phyloP scores from a whole-genome alignment of 2,888 invertebrate genomes.

The Himalopsyche japonica region DNA sequence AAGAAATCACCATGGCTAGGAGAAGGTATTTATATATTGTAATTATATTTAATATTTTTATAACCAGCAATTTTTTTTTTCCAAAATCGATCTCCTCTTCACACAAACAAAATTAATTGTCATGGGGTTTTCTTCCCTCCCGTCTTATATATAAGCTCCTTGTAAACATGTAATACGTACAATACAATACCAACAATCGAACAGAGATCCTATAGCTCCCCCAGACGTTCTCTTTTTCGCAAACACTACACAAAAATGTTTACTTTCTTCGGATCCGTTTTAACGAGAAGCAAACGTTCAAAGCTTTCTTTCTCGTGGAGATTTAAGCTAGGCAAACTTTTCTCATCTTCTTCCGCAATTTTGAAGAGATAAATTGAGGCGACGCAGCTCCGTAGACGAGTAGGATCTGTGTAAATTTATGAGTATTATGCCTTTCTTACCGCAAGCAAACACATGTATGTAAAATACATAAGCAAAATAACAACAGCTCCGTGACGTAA shows the following conservation, averaged over 20 bases:
- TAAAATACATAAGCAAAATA: too few species aligned
- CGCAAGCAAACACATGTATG: too few species aligned
- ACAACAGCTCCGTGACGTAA: too few species aligned
- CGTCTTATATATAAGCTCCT: not conserved
- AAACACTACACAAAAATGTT: constrained; percentile 1
- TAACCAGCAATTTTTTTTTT: too few species aligned
- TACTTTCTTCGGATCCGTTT: not conserved
- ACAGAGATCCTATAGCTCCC: not conserved
- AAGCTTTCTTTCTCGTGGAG: not conserved
- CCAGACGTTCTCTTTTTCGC: not conserved
- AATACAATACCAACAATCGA: constrained; percentile 1
- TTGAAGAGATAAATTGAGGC: not conserved
- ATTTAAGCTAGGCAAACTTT: not conserved
- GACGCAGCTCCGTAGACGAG: not conserved
- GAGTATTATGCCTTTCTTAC: too few species aligned
- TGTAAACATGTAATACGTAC: not conserved
- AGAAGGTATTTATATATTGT: not conserved
- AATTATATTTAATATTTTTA: too few species aligned
- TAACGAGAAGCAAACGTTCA: constrained; percentile 1
- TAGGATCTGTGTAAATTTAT: too few species aligned
- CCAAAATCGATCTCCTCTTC: not conserved
- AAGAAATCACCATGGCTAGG: not conserved
- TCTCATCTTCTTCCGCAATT: not conserved
- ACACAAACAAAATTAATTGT: not conserved
- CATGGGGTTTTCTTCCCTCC: not conserved